phyloP scores from a whole-genome alignment of 2,797 vertebrate species.

The Microhierax caerulescens region DNA sequence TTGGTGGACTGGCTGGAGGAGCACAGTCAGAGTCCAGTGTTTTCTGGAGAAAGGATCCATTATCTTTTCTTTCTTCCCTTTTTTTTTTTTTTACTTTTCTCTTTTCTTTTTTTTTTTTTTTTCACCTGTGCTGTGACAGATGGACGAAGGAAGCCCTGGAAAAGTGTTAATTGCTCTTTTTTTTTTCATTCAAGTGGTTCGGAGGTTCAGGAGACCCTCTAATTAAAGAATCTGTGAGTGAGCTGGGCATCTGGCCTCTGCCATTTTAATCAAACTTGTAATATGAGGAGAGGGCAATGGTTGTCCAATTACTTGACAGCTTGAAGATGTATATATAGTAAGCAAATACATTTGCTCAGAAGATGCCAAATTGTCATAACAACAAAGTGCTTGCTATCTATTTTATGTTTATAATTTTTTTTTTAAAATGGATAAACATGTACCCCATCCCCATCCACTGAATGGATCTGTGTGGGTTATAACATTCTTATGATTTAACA shows the following conservation, averaged over 20 bases:
- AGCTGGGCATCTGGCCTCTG: slow-evolving; percentile 85
- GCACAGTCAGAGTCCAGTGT: slow-evolving; percentile 37
- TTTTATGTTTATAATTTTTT: neutral
- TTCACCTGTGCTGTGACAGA: slow-evolving; percentile 83
- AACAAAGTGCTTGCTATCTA: slow-evolving; percentile 8
- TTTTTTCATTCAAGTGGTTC: slow-evolving; percentile 76
- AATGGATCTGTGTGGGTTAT: neutral
- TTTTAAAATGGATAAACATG: neutral
- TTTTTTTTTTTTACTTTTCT: rapidly evolving
- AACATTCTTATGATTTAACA: slow-evolving; percentile 2
- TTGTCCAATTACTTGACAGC: slow-evolving; percentile 62
- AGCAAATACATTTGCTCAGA: slow-evolving; percentile 53
- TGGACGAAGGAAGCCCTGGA: slow-evolving; percentile 74
- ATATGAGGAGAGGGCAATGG: slow-evolving; percentile 71
- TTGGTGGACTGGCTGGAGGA: slow-evolving; percentile 26
- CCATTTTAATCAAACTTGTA: slow-evolving; percentile 78
- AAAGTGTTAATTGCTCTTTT: slow-evolving; percentile 86
- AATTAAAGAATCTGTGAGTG: slow-evolving; percentile 84
- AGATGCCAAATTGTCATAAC: slow-evolving; percentile 44
- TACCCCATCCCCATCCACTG: neutral
- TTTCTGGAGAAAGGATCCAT: slow-evolving; percentile 58
- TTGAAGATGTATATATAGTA: slow-evolving; percentile 58
- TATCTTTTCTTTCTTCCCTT: neutral
- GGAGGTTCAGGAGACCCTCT: slow-evolving; percentile 81
- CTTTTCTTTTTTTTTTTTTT: neutral